phyloP scores from a whole-genome alignment of 37 sponge, comb jelly and placozoan species.

The Halisarca cf. caerulea region DNA sequence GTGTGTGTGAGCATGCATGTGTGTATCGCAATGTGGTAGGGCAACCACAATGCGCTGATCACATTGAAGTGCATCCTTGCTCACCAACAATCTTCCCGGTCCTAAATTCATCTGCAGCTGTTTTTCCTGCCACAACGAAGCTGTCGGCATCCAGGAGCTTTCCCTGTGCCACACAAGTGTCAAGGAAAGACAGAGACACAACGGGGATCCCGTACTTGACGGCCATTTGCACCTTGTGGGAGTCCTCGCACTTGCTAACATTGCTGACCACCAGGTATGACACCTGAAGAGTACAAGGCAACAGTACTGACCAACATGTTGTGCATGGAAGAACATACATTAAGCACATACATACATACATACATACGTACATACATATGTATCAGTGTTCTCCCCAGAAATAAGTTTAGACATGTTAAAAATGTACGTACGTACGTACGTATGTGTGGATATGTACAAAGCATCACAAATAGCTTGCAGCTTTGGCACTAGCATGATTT shows the following conservation, averaged over 20 bases:
- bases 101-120: slow-evolving; percentile 71
- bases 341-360: not conserved
- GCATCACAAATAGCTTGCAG: too few relatives aligned
- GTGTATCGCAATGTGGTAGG: not conserved
- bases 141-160: slow-evolving; percentile 77
- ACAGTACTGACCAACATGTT: not conserved
- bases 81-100: slow-evolving; percentile 91
- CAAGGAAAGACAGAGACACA: slow-evolving; percentile 71
- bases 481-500: too few relatives aligned
- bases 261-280: slow-evolving; percentile 81
- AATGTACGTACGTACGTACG: too few relatives aligned
- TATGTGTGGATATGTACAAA: too few relatives aligned
- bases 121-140: slow-evolving; percentile 79
- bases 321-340: not conserved
- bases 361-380: too few relatives aligned
- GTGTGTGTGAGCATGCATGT: not conserved
- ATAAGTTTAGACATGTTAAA: too few relatives aligned
- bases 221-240: slow-evolving; percentile 93
- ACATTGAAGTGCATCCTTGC: too few relatives aligned
- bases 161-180: slow-evolving; percentile 57
- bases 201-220: slow-evolving; percentile 88
- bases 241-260: slow-evolving; percentile 78
- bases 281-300: slow-evolving; percentile 37
- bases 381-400: too few relatives aligned
- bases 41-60: too few relatives aligned